Conservation (phyloP, 2,113 vertebrate species). For the Physeter macrocephalus region DNA sequence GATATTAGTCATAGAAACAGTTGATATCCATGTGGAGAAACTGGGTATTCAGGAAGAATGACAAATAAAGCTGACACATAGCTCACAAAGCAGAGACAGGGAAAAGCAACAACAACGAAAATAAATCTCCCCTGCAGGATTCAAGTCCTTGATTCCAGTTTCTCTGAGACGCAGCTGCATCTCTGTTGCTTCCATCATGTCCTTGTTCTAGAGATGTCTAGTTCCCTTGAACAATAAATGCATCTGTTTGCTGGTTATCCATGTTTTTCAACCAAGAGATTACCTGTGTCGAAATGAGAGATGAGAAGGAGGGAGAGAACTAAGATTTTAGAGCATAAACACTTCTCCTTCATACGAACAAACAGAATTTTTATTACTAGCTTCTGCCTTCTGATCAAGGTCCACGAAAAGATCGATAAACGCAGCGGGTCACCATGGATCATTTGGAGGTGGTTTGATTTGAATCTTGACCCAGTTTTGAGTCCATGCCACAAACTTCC, state of each 20-base stretch:
- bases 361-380: not conserved
- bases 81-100: not conserved
- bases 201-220: no score
- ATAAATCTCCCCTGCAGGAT: not conserved
- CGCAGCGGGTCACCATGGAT: rapidly evolving
- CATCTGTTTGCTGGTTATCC: no score
- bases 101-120: no score
- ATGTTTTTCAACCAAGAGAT: not conserved
- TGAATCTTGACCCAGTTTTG: not conserved
- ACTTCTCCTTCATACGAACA: rapidly evolving
- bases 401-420: not conserved
- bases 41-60: not conserved
- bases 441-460: not conserved
- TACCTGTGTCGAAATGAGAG: not conserved
- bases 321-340: no score
- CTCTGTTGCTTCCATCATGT: not conserved
- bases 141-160: no score
- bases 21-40: not conserved
- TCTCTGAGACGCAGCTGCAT: not conserved
- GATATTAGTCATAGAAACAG: not conserved
- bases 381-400: not conserved
- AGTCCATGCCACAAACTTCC: not conserved
- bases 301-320: rapidly evolving
- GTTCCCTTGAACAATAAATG: not conserved
- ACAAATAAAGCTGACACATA: not conserved